Evolutionary conservation across 2,797 vertebrate species (phyloP).

Genomic region (Melanotaenia parkinsoni): DNA sequence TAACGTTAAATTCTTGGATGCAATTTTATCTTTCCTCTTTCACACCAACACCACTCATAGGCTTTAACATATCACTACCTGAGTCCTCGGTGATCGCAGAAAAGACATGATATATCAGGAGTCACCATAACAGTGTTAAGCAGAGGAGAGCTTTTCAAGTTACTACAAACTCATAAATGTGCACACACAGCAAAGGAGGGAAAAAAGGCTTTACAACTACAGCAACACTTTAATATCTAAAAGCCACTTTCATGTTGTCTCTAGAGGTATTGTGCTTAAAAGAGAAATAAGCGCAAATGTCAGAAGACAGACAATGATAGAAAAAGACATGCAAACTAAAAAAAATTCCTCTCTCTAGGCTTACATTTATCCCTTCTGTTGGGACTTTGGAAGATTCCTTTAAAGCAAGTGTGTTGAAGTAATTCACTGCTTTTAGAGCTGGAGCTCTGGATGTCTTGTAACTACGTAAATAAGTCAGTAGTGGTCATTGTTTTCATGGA

Average conservation of each 20-base stretch:
- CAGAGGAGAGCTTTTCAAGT: not conserved
- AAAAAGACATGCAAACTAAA: conserved; percentile 6
- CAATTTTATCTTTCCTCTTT: not conserved
- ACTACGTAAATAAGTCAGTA: not conserved
- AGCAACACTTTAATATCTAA: conserved; percentile 32
- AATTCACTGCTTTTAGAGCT: conserved; percentile 3
- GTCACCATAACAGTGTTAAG: conserved; percentile 15
- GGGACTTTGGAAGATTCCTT: conserved; percentile 16
- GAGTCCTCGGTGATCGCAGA: conserved; percentile 6
- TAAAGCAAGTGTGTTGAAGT: not conserved
- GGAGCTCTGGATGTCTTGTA: not conserved
- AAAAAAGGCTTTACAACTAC: conserved; percentile 22
- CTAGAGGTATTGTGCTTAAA: conserved; percentile 14
- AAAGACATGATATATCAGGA: not conserved
- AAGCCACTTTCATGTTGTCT: conserved; percentile 48
- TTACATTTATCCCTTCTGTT: conserved; percentile 22
- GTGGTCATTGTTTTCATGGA: not conserved
- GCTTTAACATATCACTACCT: conserved; percentile 3
- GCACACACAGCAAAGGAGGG: not conserved
- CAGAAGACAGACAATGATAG: conserved; percentile 31
- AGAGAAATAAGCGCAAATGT: conserved; percentile 28
- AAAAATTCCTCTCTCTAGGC: conserved; percentile 16
- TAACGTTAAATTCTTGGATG: not conserved
- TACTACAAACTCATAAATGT: conserved; percentile 5
- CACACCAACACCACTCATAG: not conserved